Conservation (phyloP, 2,888 invertebrate genomes). For the Apotomis betuletana region DNA sequence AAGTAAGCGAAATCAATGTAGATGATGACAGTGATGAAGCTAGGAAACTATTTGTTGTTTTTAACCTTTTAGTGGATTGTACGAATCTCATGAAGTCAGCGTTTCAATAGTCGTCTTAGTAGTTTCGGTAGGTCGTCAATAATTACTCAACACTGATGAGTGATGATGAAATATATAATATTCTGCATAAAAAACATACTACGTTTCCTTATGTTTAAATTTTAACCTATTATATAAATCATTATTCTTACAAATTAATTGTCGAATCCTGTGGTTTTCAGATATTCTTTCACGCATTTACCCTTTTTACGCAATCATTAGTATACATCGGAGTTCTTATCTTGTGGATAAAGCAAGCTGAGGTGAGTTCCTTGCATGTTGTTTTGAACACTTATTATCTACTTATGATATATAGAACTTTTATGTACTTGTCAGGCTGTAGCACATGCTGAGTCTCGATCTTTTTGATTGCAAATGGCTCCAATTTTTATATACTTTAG, state of each 20-base stretch:
- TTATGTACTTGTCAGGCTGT: neutral
- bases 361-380: slow-evolving; percentile 22
- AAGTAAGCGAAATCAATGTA: neutral
- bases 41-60: slow-evolving; percentile 37
- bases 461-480: too few species aligned
- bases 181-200: too few species aligned
- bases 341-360: slow-evolving; percentile 38
- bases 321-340: slow-evolving; percentile 45
- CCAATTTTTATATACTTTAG: too few species aligned
- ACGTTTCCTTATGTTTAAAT: too few species aligned
- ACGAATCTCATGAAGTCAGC: slow-evolving; percentile 40
- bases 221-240: too few species aligned
- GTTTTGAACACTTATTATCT: neutral
- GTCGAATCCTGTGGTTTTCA: slow-evolving; percentile 42
- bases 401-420: neutral
- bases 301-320: slow-evolving; percentile 47
- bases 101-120: too few species aligned
- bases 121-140: slow-evolving; percentile 41
- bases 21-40: slow-evolving; percentile 1
- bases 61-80: slow-evolving; percentile 39
- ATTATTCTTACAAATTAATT: neutral
- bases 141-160: too few species aligned
- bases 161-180: too few species aligned
- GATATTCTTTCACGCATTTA: slow-evolving; percentile 47
- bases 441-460: too few species aligned